Conservation (phyloP, 2,888 invertebrate species). For the Oeneis ivallda region DNA sequence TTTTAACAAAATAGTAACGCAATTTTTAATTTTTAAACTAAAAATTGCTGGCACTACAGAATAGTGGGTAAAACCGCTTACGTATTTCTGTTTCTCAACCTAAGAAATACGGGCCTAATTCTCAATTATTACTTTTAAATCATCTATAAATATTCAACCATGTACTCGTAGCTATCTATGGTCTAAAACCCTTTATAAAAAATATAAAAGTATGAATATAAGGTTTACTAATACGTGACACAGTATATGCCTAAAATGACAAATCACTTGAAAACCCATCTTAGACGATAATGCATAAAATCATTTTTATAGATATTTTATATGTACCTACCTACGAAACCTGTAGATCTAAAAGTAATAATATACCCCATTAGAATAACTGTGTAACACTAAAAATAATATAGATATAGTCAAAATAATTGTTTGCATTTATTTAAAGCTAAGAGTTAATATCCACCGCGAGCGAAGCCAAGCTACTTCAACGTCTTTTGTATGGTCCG, state of each 20-base stretch:
- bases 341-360: background rate
- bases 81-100: background rate
- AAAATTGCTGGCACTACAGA: background rate
- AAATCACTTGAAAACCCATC: too few relatives aligned
- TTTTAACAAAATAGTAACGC: too few relatives aligned
- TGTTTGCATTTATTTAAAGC: slow-evolving; percentile 7
- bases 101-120: slow-evolving; percentile 6
- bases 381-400: slow-evolving; percentile 8
- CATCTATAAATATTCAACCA: background rate
- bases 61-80: background rate
- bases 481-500: too few relatives aligned
- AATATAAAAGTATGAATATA: background rate
- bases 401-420: slow-evolving; percentile 2
- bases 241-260: too few relatives aligned
- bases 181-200: background rate
- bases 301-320: slow-evolving; percentile 12
- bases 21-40: background rate
- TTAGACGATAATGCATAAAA: too few relatives aligned
- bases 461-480: too few relatives aligned
- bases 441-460: too few relatives aligned
- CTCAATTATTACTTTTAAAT: background rate
- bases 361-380: slow-evolving; percentile 9
- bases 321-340: slow-evolving; percentile 1
- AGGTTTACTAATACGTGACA: background rate
- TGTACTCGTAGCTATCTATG: background rate